These are phyloP conservation scores for Drosophila tristis DNA, from an alignment of 1,140 invertebrate species.

Conservation along the genomic window DNA sequence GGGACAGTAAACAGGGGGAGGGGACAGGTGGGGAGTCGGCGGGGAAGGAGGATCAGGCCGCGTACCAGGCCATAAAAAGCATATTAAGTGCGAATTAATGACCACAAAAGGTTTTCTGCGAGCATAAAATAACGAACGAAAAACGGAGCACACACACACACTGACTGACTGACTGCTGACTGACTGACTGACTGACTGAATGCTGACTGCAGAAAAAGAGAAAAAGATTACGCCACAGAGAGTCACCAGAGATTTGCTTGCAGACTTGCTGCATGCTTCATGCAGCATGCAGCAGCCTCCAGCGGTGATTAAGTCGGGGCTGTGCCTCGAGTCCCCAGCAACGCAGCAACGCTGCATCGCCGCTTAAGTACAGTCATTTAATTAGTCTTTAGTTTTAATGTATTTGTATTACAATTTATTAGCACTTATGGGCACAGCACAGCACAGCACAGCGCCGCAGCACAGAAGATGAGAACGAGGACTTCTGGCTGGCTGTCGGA, in stretches of 20 bases:
- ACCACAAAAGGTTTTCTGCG: constrained; percentile 74
- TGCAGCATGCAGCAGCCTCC: constrained; percentile 29
- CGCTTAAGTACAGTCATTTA: constrained; percentile 80
- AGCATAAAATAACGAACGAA: constrained; percentile 16
- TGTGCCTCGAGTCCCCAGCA: constrained; percentile 29
- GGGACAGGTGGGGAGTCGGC: too few species aligned
- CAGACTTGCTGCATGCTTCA: constrained; percentile 12
- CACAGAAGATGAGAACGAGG: constrained; percentile 25
- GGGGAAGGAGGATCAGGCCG: constrained; percentile 14
- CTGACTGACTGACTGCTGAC: background rate
- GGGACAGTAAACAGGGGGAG: background rate
- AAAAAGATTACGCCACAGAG: constrained; percentile 56
- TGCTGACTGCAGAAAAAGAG: background rate
- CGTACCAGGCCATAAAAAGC: constrained; percentile 71
- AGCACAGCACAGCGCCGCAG: constrained; percentile 17
- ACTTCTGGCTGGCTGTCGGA: constrained; percentile 10
- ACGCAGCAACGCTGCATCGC: constrained; percentile 9
- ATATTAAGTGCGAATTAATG: constrained; percentile 83
- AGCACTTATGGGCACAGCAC: constrained; percentile 56
- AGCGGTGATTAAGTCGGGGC: constrained; percentile 61
- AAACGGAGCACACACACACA: constrained; percentile 42
- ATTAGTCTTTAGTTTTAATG: constrained; percentile 83
- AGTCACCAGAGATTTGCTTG: constrained; percentile 51
- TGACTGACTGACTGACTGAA: constrained; percentile 3
- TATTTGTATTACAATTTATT: constrained; percentile 83